Base-by-base conservation (phyloP, 2,113 vertebrate species). In the Festucalex cinctus region DNA sequence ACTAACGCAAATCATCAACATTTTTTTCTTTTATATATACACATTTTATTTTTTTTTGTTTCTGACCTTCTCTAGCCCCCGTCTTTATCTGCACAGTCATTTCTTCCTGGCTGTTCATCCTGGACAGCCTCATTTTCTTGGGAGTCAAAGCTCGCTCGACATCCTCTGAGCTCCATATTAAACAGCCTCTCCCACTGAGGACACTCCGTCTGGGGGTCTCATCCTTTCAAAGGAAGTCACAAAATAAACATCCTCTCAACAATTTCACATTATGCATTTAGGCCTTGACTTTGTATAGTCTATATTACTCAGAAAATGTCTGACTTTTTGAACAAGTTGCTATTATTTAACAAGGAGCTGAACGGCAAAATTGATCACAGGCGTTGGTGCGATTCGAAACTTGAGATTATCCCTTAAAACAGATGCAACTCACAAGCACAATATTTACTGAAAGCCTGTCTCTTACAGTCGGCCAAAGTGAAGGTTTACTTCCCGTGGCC, bases 151-250 rank as follows among this genome's bases (percentile, higher is more conserved):
- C 65, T 56, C 63, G 75, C 14, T 73, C 79, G 10, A 64, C 48
- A 44, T 87, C 83, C 72, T 91, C 88, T 9, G 75, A 81, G 69
- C 81, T 88, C 87, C 85, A 89, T 1, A 71, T 77, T 43, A 85
- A 61, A 10, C 17, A 49, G 36, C 82, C 82, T 65, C 79, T 69
- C 62, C 68, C 88, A 57, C 72, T 63, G 12, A 85, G 83, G 12
- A 83, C 61, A 1, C 83, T 81, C 57, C 57, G 61, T 58, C 71
- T 85, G 17, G 88, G 88, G 19, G 85, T 83, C 74, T 87, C 83
- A 16, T 87, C 81, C 89, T 92, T 71, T 24, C 54, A 58, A 58
- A 67, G 35, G 9, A 70, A 5, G 61, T 9, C 10, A 61, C 17
- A 58, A 3, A 54, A n/a, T 49, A 10, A 51, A 63, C 14, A 35